phyloP scores from a whole-genome alignment of 2,888 invertebrate species.

The Perizoma flavofasciatum region DNA sequence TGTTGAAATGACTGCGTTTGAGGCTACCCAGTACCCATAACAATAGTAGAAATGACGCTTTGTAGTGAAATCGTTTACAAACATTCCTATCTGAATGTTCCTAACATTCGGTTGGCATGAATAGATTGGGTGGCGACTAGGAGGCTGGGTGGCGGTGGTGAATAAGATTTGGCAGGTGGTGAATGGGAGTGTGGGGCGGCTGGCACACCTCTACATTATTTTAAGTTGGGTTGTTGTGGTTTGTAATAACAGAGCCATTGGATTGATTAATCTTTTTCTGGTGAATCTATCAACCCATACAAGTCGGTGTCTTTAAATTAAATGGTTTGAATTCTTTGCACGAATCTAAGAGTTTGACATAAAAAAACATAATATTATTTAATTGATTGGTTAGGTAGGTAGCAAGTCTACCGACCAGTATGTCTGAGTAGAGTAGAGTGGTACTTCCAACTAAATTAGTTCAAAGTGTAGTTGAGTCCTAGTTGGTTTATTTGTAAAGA shows the following conservation, averaged over 20 bases:
- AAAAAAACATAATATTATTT: too few species aligned
- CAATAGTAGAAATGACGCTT: constrained; percentile 43
- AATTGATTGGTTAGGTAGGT: too few species aligned
- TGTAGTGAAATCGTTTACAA: constrained; percentile 63
- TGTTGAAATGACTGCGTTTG: constrained; percentile 42
- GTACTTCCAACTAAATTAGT: too few species aligned
- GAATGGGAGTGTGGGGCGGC: constrained; percentile 11
- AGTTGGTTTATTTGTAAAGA: too few species aligned
- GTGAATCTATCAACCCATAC: too few species aligned
- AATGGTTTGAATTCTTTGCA: too few species aligned
- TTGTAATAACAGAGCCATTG: constrained; percentile 12
- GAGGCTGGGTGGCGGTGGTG: constrained; percentile 4
- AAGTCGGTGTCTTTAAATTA: background rate
- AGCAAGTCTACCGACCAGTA: too few species aligned
- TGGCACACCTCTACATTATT: constrained; percentile 14
- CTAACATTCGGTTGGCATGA: constrained; percentile 6
- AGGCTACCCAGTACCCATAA: constrained; percentile 40
- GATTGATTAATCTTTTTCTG: constrained; percentile 16
- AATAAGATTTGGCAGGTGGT: constrained; percentile 5
- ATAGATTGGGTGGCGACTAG: constrained; percentile 5
- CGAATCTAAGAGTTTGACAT: too few species aligned
- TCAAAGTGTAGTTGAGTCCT: too few species aligned
- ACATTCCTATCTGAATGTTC: constrained; percentile 39
- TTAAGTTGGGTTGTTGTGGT: constrained; percentile 16
- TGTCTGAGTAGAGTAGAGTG: too few species aligned